A percentile compares a stretch with the other conserved stretches of the same genome.
These are phyloP conservation scores for Tiliacea citrago DNA, from an alignment of 2,888 invertebrate species.

Conservation along the genomic window DNA sequence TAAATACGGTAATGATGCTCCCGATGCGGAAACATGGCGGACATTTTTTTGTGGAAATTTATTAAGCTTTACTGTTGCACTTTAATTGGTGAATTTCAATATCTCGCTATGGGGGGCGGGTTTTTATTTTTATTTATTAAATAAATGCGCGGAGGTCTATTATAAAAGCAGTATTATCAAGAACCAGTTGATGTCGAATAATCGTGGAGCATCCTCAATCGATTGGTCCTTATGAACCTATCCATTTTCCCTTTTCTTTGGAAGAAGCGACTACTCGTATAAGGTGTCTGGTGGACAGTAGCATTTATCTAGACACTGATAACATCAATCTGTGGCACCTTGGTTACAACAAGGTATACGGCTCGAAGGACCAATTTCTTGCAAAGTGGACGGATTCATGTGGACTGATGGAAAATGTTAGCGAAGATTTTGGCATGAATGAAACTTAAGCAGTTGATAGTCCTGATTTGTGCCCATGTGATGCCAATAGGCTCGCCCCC, in stretches of 20 bases:
- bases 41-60: constrained; percentile 72
- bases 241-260: constrained; percentile 33
- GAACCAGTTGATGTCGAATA: constrained; percentile 8
- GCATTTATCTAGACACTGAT: constrained; percentile 43
- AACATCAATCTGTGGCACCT: constrained; percentile 38
- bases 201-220: constrained; percentile 1
- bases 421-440: constrained; percentile 27
- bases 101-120: constrained; percentile 65
- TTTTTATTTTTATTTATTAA: constrained; percentile 22
- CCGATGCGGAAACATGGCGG: constrained; percentile 66
- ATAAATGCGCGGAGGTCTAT: constrained; percentile 14
- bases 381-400: constrained; percentile 42
- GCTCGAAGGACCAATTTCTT: constrained; percentile 48
- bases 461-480: too few species aligned
- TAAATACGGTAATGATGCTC: constrained; percentile 72
- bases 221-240: constrained; percentile 34
- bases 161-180: constrained; percentile 11
- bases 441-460: neutral
- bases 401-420: constrained; percentile 11
- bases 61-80: constrained; percentile 75
- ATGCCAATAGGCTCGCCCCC: too few species aligned
- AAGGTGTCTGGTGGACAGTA: constrained; percentile 35
- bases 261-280: constrained; percentile 17
- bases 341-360: constrained; percentile 30
- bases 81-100: constrained; percentile 75